phyloP scores from a whole-genome alignment of 2,888 invertebrate species.

The Terebella lapidaria region DNA sequence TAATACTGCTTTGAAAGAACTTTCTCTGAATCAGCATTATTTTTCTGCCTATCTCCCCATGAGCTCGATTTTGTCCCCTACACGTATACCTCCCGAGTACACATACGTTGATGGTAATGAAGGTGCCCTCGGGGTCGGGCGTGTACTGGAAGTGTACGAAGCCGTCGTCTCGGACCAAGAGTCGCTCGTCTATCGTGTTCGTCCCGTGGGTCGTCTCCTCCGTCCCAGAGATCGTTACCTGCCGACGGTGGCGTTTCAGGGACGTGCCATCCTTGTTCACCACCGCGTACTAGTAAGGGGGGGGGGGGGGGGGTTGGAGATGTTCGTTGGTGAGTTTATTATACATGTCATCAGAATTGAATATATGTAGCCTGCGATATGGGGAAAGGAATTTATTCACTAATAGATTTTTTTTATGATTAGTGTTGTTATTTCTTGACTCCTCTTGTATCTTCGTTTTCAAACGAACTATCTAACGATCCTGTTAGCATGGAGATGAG shows the following conservation, averaged over 20 bases:
- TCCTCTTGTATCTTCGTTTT: too few relatives aligned
- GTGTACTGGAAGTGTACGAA: slow-evolving; percentile 31
- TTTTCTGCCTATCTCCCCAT: not conserved
- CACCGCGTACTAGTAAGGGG: slow-evolving; percentile 71
- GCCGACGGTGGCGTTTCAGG: slow-evolving; percentile 26
- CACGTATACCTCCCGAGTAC: not conserved
- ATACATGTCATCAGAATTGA: too few relatives aligned
- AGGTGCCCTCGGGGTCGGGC: slow-evolving; percentile 24
- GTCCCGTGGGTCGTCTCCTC: slow-evolving; percentile 9
- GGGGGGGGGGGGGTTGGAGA: too few relatives aligned
- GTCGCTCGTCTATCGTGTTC: slow-evolving; percentile 20
- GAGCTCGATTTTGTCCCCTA: not conserved
- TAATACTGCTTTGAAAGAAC: too few relatives aligned
- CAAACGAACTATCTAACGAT: too few relatives aligned
- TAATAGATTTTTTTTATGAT: too few relatives aligned
- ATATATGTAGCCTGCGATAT: too few relatives aligned
- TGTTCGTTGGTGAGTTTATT: too few relatives aligned
- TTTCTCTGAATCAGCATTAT: too few relatives aligned
- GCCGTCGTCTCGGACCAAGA: slow-evolving; percentile 35
- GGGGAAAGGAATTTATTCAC: too few relatives aligned
- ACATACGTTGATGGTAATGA: slow-evolving; percentile 34
- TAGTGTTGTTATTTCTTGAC: too few relatives aligned
- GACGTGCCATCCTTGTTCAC: slow-evolving; percentile 85
- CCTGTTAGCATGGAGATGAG: too few relatives aligned
- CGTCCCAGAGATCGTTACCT: slow-evolving; percentile 26